These are phyloP conservation scores for Leuctra nigra DNA, from an alignment of 2,888 invertebrate genomes.

Conservation along the genomic window DNA sequence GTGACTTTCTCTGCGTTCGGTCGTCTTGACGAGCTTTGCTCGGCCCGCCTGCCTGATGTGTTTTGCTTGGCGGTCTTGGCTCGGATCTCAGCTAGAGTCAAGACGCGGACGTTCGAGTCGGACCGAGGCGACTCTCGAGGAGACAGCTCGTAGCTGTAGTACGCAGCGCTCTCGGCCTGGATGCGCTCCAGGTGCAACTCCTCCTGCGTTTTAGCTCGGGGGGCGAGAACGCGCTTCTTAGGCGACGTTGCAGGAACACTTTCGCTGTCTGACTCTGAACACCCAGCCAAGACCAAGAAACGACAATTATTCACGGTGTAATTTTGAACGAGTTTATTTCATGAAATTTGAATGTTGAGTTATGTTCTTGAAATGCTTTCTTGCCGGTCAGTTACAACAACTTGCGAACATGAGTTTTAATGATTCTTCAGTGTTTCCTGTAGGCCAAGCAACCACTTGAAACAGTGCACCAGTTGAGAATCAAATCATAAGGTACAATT, in stretches of 20 bases:
- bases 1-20: constrained; percentile 26
- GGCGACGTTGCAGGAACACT: constrained; percentile 59
- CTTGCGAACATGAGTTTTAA: too few species aligned
- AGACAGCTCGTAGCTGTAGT: constrained; percentile 52
- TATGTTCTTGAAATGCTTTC: constrained; percentile 8
- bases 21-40: constrained; percentile 29
- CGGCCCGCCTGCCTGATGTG: constrained; percentile 1
- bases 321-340: constrained; percentile 13
- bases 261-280: constrained; percentile 75
- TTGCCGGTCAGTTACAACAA: too few species aligned
- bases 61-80: constrained; percentile 28
- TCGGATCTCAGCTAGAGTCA: constrained; percentile 48
- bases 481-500: too few species aligned
- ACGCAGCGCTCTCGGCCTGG: constrained; percentile 65
- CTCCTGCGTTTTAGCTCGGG: constrained; percentile 57
- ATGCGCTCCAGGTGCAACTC: constrained; percentile 61
- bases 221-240: constrained; percentile 40
- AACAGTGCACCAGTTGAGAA: too few species aligned
- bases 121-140: background rate
- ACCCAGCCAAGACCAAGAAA: constrained; percentile 43
- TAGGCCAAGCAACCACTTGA: too few species aligned
- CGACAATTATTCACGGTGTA: constrained; percentile 22
- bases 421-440: too few species aligned
- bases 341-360: constrained; percentile 9
- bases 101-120: constrained; percentile 42